phyloP scores from a whole-genome alignment of 2,888 invertebrate species.

The Galerucella nymphaeae region DNA sequence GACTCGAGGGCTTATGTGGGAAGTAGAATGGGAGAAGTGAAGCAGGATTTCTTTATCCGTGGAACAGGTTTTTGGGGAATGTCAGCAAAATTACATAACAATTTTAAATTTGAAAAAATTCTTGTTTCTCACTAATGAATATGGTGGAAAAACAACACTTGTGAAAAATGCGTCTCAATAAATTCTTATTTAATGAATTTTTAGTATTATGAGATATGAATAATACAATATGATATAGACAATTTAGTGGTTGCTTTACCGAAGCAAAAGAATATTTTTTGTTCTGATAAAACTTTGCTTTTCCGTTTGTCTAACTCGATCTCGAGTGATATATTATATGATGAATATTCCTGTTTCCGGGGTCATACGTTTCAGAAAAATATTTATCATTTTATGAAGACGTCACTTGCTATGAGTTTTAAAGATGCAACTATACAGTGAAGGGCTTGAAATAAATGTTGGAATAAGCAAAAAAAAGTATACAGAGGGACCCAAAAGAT shows the following conservation, averaged over 20 bases:
- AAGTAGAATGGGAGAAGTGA: background rate
- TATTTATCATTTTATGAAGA: slow-evolving; percentile 1
- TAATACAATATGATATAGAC: background rate
- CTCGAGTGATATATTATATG: background rate
- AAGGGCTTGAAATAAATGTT: no score
- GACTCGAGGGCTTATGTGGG: background rate
- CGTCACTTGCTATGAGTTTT: background rate
- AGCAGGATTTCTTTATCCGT: background rate
- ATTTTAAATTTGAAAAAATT: background rate
- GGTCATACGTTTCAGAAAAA: background rate
- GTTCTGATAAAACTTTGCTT: background rate
- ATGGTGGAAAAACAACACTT: background rate
- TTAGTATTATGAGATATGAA: no score
- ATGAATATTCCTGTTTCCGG: background rate
- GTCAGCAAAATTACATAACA: background rate
- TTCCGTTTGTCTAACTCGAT: background rate
- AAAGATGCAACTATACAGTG: no score
- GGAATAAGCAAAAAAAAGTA: no score
- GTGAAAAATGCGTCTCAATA: no score
- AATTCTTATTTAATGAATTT: no score
- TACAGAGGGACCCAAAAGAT: no score
- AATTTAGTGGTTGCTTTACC: background rate
- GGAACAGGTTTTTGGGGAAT: background rate
- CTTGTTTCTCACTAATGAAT: background rate
- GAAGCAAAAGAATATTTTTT: background rate